Conservation (phyloP, 2,888 invertebrate species). For the Choristoneura rosaceana region DNA sequence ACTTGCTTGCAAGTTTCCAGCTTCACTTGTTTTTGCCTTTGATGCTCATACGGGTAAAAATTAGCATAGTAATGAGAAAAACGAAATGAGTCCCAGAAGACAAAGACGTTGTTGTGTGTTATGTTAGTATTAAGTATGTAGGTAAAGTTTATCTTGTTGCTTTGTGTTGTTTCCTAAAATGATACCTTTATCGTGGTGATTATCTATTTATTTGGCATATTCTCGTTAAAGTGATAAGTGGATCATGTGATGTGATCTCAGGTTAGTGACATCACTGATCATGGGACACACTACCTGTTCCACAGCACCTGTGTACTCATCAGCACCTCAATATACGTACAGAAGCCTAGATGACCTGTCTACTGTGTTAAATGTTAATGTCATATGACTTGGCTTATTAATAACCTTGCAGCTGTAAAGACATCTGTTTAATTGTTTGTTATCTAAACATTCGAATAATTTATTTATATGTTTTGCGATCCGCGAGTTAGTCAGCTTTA, state of each 20-base stretch:
- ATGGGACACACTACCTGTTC: slow-evolving; percentile 9
- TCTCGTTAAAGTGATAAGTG: slow-evolving; percentile 68
- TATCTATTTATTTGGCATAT: slow-evolving; percentile 71
- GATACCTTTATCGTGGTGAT: slow-evolving; percentile 48
- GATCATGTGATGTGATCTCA: slow-evolving; percentile 66
- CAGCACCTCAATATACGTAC: slow-evolving; percentile 9
- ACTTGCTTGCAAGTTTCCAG: no score
- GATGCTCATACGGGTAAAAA: no score
- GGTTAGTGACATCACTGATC: slow-evolving; percentile 29
- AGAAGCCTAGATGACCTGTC: not conserved
- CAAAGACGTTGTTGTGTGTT: not conserved
- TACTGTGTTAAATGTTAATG: not conserved
- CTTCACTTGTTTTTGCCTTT: no score
- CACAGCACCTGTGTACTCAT: slow-evolving; percentile 4
- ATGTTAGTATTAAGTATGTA: not conserved
- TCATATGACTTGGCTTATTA: not conserved
- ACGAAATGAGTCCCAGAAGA: not conserved
- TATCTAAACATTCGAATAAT: not conserved
- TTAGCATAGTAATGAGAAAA: no score
- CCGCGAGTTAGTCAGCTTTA: not conserved
- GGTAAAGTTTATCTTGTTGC: slow-evolving; percentile 9
- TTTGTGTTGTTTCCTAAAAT: slow-evolving; percentile 3
- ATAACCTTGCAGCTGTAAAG: not conserved
- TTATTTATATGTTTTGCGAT: slow-evolving; percentile 4
- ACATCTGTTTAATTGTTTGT: slow-evolving; percentile 12